Evolutionary conservation across 2,797 vertebrate genomes (phyloP).

Genomic region (Bradypus variegatus): DNA sequence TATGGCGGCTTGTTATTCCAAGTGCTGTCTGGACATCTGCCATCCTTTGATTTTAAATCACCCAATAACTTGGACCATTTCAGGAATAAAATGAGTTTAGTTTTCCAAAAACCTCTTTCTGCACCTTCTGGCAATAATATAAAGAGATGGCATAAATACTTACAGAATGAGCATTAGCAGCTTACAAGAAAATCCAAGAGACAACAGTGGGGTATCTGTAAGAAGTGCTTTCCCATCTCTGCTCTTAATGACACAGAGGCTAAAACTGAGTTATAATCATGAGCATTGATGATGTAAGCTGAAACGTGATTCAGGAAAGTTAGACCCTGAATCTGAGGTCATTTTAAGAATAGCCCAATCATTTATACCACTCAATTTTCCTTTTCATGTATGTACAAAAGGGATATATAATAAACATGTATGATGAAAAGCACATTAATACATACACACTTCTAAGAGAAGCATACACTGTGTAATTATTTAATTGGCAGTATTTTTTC

Average conservation of each 20-base stretch:
- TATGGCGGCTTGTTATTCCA: no score
- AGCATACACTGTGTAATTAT: not conserved
- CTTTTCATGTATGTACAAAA: no score
- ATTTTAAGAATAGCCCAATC: not conserved
- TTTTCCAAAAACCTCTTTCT: not conserved
- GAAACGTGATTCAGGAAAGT: accelerated
- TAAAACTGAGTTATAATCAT: accelerated
- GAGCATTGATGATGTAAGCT: accelerated
- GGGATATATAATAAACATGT: accelerated
- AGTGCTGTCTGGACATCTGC: no score
- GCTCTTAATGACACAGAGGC: not conserved
- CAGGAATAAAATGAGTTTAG: not conserved
- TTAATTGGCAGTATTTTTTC: not conserved
- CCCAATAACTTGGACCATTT: not conserved
- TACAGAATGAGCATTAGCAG: not conserved
- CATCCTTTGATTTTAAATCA: not conserved
- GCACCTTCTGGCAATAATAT: not conserved
- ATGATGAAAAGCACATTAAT: no score
- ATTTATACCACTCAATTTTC: accelerated
- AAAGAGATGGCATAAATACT: not conserved
- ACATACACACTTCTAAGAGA: not conserved
- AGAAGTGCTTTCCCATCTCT: not conserved
- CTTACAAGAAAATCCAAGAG: no score
- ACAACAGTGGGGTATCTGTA: not conserved
- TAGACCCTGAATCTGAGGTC: accelerated